Conservation (phyloP, 2,888 invertebrate species). For the Argyresthia albistria region DNA sequence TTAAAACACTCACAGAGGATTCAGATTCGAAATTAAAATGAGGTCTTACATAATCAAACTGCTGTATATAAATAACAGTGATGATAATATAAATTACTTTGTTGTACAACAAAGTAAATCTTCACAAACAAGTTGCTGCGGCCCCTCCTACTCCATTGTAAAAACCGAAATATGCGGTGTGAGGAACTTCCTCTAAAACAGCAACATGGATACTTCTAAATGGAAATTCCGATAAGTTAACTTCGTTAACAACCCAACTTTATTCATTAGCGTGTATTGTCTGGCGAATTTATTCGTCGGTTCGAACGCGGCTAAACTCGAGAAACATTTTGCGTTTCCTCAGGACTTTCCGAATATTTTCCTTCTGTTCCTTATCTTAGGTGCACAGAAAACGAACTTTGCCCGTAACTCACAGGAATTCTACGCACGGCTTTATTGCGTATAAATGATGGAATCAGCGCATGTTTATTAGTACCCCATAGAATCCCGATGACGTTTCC, state of each 20-base stretch:
- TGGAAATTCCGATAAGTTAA: slow-evolving; percentile 49
- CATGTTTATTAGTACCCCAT: too few relatives aligned
- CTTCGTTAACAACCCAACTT: slow-evolving; percentile 66
- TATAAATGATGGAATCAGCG: not conserved
- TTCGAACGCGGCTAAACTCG: slow-evolving; percentile 41
- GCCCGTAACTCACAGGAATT: not conserved
- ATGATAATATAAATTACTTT: too few relatives aligned
- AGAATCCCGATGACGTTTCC: too few relatives aligned
- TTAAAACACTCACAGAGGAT: too few relatives aligned
- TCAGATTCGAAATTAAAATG: too few relatives aligned
- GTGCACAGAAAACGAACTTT: slow-evolving; percentile 27
- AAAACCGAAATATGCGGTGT: slow-evolving; percentile 35
- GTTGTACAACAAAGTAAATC: too few relatives aligned
- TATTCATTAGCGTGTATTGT: slow-evolving; percentile 69
- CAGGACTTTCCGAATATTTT: slow-evolving; percentile 44
- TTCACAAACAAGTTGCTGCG: not conserved
- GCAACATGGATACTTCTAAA: slow-evolving; percentile 36
- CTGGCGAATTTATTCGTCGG: slow-evolving; percentile 60
- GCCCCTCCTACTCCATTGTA: slow-evolving; percentile 9
- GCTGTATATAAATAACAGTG: too few relatives aligned
- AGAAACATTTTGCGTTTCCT: slow-evolving; percentile 28
- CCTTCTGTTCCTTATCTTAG: slow-evolving; percentile 49
- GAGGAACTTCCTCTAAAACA: slow-evolving; percentile 38
- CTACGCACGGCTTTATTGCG: too few relatives aligned
- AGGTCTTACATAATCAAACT: too few relatives aligned